These are phyloP conservation scores for Petrophora chlorosata DNA, from an alignment of 2,888 invertebrate species.

Conservation along the genomic window DNA sequence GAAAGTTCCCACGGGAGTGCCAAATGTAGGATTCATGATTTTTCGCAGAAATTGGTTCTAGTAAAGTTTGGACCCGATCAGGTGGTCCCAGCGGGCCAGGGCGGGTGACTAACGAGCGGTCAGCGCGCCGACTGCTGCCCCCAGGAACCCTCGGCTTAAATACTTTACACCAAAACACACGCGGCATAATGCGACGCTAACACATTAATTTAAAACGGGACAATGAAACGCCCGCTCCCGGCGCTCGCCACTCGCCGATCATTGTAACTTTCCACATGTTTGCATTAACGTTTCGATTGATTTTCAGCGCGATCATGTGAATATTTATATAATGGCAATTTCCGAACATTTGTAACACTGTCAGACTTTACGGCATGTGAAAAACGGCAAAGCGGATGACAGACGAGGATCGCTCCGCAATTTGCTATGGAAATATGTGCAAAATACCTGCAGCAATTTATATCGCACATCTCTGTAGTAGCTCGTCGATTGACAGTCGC, in stretches of 20 bases:
- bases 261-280: constrained; percentile 27
- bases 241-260: constrained; percentile 1
- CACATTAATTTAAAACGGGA: constrained; percentile 25
- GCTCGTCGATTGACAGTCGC: constrained; percentile 60
- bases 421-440: constrained; percentile 56
- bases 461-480: constrained; percentile 44
- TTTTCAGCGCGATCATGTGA: constrained; percentile 25
- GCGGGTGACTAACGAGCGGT: constrained; percentile 64
- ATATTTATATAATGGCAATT: constrained; percentile 50
- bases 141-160: constrained; percentile 45
- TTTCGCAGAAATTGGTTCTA: constrained; percentile 50
- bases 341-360: constrained; percentile 58
- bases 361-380: constrained; percentile 55
- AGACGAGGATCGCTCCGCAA: constrained; percentile 59
- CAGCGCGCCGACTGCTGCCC: constrained; percentile 53
- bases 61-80: constrained; percentile 52
- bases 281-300: constrained; percentile 34
- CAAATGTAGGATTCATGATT: constrained; percentile 48
- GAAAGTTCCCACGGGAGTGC: constrained; percentile 24
- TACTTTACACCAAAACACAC: constrained; percentile 44
- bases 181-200: constrained; percentile 7
- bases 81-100: constrained; percentile 47
- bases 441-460: constrained; percentile 59
- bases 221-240: constrained; percentile 14
- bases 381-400: constrained; percentile 64